phyloP scores from a whole-genome alignment of 1,140 invertebrate genomes.

The Micrasema longulum region DNA sequence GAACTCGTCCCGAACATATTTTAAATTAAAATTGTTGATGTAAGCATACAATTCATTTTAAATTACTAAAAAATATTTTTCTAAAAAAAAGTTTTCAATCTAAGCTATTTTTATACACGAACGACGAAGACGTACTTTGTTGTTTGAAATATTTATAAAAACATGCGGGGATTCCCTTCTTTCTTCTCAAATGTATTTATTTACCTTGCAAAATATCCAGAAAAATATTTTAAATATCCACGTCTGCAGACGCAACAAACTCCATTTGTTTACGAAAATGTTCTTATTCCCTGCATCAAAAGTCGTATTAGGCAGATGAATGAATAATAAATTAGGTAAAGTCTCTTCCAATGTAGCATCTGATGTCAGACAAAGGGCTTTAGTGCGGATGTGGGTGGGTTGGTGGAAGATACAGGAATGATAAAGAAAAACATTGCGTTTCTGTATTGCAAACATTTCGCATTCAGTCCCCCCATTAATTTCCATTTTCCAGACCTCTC shows the following conservation, averaged over 20 bases:
- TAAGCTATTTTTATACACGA: too few species aligned
- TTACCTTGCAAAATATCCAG: neutral
- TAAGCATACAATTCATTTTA: too few species aligned
- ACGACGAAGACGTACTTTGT: too few species aligned
- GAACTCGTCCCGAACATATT: too few species aligned
- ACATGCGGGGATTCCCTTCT: too few species aligned
- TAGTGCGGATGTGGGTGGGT: conserved; percentile 3
- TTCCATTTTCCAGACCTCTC: conserved; percentile 10
- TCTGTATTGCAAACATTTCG: conserved; percentile 34
- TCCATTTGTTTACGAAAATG: too few species aligned
- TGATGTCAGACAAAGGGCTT: conserved; percentile 23
- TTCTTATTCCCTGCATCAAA: neutral
- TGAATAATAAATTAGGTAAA: conserved; percentile 27
- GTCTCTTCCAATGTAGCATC: conserved; percentile 19
- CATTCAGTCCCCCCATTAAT: conserved; percentile 39
- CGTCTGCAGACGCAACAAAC: too few species aligned
- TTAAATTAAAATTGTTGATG: too few species aligned
- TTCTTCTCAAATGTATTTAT: neutral
- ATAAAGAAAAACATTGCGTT: conserved; percentile 39
- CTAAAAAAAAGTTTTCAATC: too few species aligned
- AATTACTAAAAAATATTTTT: too few species aligned
- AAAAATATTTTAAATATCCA: neutral
- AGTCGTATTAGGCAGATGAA: conserved; percentile 10
- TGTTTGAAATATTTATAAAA: too few species aligned
- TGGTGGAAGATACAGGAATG: conserved; percentile 18